These are phyloP conservation scores for Lampris incognitus DNA, from an alignment of 2,113 vertebrate genomes.

Conservation along the genomic window DNA sequence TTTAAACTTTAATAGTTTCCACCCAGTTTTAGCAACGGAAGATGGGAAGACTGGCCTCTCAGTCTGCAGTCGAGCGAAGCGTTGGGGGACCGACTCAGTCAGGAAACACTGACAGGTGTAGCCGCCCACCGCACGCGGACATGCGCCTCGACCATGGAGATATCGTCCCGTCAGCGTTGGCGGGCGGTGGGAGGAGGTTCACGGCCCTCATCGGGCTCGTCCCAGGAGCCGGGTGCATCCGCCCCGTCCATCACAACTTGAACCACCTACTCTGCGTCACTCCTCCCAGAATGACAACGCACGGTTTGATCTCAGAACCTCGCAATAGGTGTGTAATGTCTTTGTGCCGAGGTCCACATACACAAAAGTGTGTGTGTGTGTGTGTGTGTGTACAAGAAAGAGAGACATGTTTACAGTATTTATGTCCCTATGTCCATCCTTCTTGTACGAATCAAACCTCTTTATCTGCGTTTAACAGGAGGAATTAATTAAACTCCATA, in stretches of 20 bases:
- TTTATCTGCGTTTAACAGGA: not conserved
- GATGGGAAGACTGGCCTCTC: too few relatives aligned
- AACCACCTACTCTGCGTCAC: not conserved
- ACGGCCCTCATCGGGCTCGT: conserved; percentile 10
- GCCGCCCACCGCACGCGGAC: too few relatives aligned
- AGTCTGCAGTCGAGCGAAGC: too few relatives aligned
- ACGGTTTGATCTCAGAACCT: conserved; percentile 35
- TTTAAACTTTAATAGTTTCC: too few relatives aligned
- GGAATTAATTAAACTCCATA: not conserved
- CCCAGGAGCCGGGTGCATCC: not conserved
- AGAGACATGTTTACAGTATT: conserved; percentile 40
- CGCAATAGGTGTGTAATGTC: conserved; percentile 32
- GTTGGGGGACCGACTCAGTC: too few relatives aligned
- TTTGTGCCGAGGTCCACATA: conserved; percentile 56
- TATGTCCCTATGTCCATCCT: conserved; percentile 41
- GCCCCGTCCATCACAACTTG: not conserved
- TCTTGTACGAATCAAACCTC: conserved; percentile 32
- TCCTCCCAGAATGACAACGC: not conserved
- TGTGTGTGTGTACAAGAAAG: conserved; percentile 32
- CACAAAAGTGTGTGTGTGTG: conserved; percentile 70
- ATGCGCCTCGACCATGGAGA: not conserved
- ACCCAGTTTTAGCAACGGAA: too few relatives aligned
- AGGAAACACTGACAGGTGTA: too few relatives aligned
- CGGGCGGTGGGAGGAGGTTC: not conserved
- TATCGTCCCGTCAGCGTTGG: not conserved